Evolutionary conservation across 1,140 invertebrate species (phyloP).

Genomic region (Neodiprion lecontei): DNA sequence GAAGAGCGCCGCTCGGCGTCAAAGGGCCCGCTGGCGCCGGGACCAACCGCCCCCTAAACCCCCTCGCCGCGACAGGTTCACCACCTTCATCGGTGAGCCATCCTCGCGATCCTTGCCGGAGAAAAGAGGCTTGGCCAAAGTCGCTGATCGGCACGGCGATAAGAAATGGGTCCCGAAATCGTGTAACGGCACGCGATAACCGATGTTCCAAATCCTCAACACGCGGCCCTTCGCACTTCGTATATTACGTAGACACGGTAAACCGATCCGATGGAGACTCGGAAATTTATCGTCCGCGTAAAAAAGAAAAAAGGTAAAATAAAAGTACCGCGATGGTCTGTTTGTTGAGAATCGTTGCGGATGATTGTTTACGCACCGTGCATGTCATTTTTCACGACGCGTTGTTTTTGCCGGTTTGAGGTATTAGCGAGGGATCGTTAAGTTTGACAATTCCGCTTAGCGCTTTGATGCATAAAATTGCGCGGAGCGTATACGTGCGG

Average conservation of each 20-base stretch:
- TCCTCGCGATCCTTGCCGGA: conserved; percentile 17
- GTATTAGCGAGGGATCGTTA: background rate
- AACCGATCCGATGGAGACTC: no score
- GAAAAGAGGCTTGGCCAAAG: background rate
- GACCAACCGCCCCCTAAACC: conserved; percentile 33
- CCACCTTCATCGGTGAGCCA: conserved; percentile 28
- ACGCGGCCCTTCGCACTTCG: background rate
- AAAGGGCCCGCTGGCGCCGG: conserved; percentile 62
- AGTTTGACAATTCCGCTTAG: background rate
- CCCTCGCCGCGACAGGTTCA: conserved; percentile 32
- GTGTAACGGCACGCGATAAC: background rate
- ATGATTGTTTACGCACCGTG: no score
- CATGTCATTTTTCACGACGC: no score
- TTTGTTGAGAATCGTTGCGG: no score
- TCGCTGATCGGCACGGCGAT: conserved; percentile 13
- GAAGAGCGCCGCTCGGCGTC: conserved; percentile 58
- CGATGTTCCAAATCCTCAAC: background rate
- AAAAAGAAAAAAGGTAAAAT: no score
- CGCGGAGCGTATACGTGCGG: background rate
- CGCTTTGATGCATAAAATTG: background rate
- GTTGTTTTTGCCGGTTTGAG: background rate
- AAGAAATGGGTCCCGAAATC: conserved; percentile 2
- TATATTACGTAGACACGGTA: background rate
- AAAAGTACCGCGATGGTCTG: no score
- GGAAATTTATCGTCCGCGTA: no score